A percentile compares a stretch with the other conserved stretches of the same genome.
Evolutionary conservation across 1,140 invertebrate genomes (phyloP).

Genomic region (Phthorimaea operculella): DNA sequence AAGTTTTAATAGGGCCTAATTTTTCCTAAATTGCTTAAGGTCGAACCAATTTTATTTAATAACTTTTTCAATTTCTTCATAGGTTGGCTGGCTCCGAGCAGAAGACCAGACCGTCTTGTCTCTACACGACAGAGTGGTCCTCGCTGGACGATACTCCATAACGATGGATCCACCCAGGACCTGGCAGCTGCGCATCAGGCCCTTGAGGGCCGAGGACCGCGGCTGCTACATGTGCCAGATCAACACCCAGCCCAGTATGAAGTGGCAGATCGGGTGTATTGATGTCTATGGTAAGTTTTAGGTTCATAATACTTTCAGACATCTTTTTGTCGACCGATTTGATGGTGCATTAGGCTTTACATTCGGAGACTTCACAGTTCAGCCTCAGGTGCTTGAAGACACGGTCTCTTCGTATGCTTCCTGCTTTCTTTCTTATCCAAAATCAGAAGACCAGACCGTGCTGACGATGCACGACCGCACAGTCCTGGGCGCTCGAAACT

Average conservation of each 20-base stretch:
- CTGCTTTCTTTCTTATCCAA: too few relatives aligned
- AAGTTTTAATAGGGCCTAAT: too few relatives aligned
- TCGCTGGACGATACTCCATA: neutral
- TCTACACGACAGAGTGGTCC: neutral
- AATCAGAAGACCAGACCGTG: constrained; percentile 44
- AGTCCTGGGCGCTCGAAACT: too few relatives aligned
- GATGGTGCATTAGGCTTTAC: too few relatives aligned
- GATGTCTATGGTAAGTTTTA: neutral
- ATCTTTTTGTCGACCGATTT: too few relatives aligned
- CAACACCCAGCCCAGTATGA: neutral
- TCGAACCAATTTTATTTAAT: too few relatives aligned
- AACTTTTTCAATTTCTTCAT: neutral
- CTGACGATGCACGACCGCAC: too few relatives aligned
- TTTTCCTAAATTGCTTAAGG: too few relatives aligned
- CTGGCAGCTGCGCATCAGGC: neutral
- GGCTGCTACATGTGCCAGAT: neutral
- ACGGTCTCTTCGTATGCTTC: too few relatives aligned
- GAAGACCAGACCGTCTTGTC: neutral
- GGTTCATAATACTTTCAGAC: too few relatives aligned
- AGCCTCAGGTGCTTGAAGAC: too few relatives aligned
- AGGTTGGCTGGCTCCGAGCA: neutral
- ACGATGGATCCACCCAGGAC: neutral
- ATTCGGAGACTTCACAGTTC: too few relatives aligned
- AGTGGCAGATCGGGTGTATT: neutral
- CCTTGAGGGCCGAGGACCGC: neutral